Evolutionary conservation across 2,888 invertebrate species (phyloP), one percentile per base, ranked within the genome.

Genomic region (Acleris emargana): DNA sequence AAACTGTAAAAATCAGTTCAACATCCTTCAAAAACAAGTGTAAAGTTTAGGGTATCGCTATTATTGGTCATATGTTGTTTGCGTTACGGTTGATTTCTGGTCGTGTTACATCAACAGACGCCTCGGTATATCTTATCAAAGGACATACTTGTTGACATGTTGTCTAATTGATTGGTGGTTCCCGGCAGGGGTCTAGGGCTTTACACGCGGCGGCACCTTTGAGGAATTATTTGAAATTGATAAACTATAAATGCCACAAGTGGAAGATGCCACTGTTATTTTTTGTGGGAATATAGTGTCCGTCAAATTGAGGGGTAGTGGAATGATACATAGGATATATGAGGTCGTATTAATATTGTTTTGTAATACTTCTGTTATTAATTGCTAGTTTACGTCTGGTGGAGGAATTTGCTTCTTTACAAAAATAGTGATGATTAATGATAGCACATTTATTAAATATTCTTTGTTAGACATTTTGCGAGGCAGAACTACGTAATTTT

Each of bases 81-180:
- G 77, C 69, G 77, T 82, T 89, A 91, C 72, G 87, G 89, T 85
- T 80, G 81, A 81, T 71, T 84, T 88, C 88, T 61, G 80, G 77
- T 76, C 80, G 81, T 72, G 68, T 76, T 64, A 71, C 45, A 68
- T 69, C 67, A 67, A 67, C 71, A 68, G 72, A 72, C 58, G 54
- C 63, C 76, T 81, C 82, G 84, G 83, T 82, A 81, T 82, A 80
- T 81, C 78, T 86, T 89, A 87, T 87, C 84, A 86, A 89, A 88
- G 87, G 88, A 90, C 91, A 88, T 82, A 92, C 90, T 91, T 91
- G 92, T 92, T 92, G 92, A 92, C 91, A 92, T 90, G 91, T 91
- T 91, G 87, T 91, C 91, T 92, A 91, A 92, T 92, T 92, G 92
- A 92, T 91, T 86, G 91, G 91, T 88, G 88, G 85, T 88, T 87